These are phyloP conservation scores for Scytalopus superciliaris DNA, from an alignment of 2,113 vertebrate species.

Conservation along the genomic window DNA sequence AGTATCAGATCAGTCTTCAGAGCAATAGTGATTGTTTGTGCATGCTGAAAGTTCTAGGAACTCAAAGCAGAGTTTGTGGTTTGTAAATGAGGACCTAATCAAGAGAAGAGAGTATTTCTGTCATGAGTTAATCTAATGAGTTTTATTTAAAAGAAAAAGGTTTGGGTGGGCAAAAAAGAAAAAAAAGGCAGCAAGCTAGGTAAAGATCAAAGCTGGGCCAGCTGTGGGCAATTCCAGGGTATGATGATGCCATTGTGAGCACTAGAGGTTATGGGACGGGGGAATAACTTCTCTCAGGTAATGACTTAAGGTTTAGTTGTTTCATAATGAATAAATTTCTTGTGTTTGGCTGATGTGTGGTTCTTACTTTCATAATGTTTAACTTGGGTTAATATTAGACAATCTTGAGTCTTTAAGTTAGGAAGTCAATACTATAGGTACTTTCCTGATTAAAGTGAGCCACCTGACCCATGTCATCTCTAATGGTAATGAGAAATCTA, in stretches of 20 bases:
- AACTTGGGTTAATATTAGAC: not conserved
- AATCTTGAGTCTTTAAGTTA: not conserved
- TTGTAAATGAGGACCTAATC: not conserved
- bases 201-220: not conserved
- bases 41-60: not conserved
- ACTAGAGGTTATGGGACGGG: not conserved
- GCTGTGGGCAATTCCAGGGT: not conserved
- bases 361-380: not conserved
- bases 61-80: not conserved
- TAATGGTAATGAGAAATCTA: not conserved
- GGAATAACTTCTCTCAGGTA: not conserved
- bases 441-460: not conserved
- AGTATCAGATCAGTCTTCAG: not conserved
- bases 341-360: not conserved
- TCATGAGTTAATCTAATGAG: accelerated
- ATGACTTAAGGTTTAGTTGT: not conserved
- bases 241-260: not conserved
- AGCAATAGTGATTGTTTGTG: not conserved
- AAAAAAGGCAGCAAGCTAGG: not conserved
- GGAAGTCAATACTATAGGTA: not conserved
- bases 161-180: accelerated
- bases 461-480: not conserved
- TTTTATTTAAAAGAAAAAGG: accelerated
- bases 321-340: not conserved
- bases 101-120: not conserved